Base-by-base conservation (phyloP, 2,888 invertebrate genomes). In the Germaria angustata region DNA sequence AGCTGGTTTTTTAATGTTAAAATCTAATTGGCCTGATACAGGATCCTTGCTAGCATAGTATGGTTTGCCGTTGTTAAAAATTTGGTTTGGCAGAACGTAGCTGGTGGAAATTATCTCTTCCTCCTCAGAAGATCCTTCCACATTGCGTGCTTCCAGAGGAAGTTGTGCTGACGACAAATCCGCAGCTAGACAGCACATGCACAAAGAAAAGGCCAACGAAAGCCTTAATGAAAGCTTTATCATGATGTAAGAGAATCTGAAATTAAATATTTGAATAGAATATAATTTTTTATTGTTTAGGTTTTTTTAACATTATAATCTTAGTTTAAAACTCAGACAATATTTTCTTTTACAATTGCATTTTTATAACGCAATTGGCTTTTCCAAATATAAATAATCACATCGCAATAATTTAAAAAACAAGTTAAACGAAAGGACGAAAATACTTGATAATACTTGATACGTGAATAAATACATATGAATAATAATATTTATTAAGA, bases 11-110 rank as follows among this genome's bases (percentile, higher is more conserved):
- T 92, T 93, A 44, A 92, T 92, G 78, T 92, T 93, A 80, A 94
- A 94, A 87, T 94, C 94, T 41, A 94, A 92, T 84, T 92, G 92
- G 0, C 95, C 95, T 0, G 94, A 95, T 28, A 94, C 88, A 0
- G 95, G 94, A 90, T 95, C 94, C 86, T 94, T 94, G 83, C 94
- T 94, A 6, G 94, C 92, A 76, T 94, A 94, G 87, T 95, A 95
- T 0, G 95, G 94, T 86, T 94, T 94, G 15, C 95, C 95, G 80
- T 93, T 93, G 87, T 95, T 94, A 87, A 95, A 94, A 49, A 93
- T 93, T 86, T 92, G 93, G 86, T 93, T 93, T 13, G 93, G 93
- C 8, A 91, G 84, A 36, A 91, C 89, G 75, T 91, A 91, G 39
- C 89, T 89, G 17, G 86, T 88, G 0, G 90, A 88, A 39, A 90